Evolutionary conservation across 2,888 invertebrate species (phyloP), one percentile per base, ranked within the genome.

Genomic region (Melinaea marsaeus): DNA sequence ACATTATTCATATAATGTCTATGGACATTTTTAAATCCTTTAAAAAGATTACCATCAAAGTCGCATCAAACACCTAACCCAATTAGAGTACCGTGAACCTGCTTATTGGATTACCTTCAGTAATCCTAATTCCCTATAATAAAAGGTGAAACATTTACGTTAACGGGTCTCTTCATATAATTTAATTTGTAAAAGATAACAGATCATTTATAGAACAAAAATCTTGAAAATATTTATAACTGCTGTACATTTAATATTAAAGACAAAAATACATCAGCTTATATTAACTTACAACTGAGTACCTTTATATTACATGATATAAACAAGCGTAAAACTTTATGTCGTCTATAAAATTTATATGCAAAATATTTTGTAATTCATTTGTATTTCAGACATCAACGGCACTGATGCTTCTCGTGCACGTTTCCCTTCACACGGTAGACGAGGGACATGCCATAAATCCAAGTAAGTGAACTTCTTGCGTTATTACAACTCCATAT

Each of bases 401-500:
- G 69, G 78, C 80, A 62, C 77, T 90, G 67, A 81, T 90, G 73
- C 79, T 90, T 68, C 79, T 89, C 4, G 77, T 90, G 57, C 90
- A 90, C 77, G 80, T 89, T 81, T 90, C 90, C 75, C 85, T 90
- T 61, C 85, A 89, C 75, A 88, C 88, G 65, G 88, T 90, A 74
- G 89, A 90, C 75, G 88, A 89, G 78, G 89, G 90, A 60, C 80
- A 80, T 69, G 90, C 90, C 55, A 84, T 90, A 77, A 88, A 90
- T 83, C 90, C 90, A 60, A 86, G 90, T 90, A 79, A 88, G 88
- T 79, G 65, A 35, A 46, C 45, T 35, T 46, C 33, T 61, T 51
- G 60, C 47, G 55, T 57, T 64, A 60, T 58, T 58, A 61, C 58
- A 56, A 33, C 46, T 57, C 55, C 55, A 61, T 61, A 55, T 64